Base-by-base conservation (phyloP, 2,113 vertebrate genomes). In the Channa argus region DNA sequence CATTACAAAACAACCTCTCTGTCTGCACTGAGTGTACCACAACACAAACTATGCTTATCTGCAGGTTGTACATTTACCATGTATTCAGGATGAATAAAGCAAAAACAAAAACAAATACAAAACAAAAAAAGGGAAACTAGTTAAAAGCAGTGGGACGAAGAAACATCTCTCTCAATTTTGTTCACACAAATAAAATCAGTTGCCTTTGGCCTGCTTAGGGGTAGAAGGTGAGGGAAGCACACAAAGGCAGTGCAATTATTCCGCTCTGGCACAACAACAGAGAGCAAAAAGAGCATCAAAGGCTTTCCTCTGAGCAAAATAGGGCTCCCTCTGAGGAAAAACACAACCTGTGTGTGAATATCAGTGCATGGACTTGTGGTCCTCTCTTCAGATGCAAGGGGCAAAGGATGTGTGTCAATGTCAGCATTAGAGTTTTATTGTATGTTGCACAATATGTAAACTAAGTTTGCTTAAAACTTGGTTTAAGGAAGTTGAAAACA, bases 171-270 rank as follows among this genome's bases (percentile, higher is more conserved):
- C 80, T 92, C 93, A 90, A 92, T 94, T 95, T 93, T 91, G 93
- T 92, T 91, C 83, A 72, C 80, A 90, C 85, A 90, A 88, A 93
- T 89, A 84, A 89, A 94, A 94, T 84, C 79, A 60, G 86, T 94
- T 95, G 94, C 93, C 93, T 91, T 92, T 90, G 89, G 93, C 93
- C 93, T 86, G 93, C 94, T 94, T 93, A 91, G 86, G 92, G 94
- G 92, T 84, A 93, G 87, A 89, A 93, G 92, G 93, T 94, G 91
- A 95, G 92, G 88, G 86, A 91, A 89, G 83, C 90, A 83, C 91
- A 93, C 87, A 87, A 93, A 94, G 88, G 92, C 90, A 83, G 71
- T 76, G 87, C 91, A 94, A 93, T 94, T 93, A 92, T 92, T 93
- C 90, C 85, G 88, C 83, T 92, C 92, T 93, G 93, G 93, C 93